Conservation (phyloP, 2,113 vertebrate genomes). For the Solenodon paradoxus region DNA sequence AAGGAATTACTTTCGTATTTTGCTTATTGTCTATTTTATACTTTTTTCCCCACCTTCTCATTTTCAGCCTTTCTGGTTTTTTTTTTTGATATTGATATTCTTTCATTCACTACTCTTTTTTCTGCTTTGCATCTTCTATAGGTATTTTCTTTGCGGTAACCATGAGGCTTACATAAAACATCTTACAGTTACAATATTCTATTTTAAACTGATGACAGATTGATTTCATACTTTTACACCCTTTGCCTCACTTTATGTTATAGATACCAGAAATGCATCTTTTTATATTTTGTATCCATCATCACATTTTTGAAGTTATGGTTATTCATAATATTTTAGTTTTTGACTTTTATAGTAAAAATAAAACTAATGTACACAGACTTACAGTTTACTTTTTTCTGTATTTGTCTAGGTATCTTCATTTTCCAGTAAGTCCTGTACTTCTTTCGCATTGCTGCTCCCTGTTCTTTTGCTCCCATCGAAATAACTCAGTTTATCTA, state of each 20-base stretch:
- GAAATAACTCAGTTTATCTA: neutral
- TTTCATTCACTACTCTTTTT: neutral
- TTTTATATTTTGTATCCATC: neutral
- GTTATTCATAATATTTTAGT: neutral
- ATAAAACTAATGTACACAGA: too few species aligned
- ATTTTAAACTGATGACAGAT: neutral
- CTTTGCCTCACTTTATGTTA: too few species aligned
- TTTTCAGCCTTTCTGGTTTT: neutral
- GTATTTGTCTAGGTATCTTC: too few species aligned
- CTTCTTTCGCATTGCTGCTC: neutral
- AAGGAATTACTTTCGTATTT: neutral
- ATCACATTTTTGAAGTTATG: neutral
- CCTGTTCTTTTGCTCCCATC: neutral
- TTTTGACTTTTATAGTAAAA: neutral
- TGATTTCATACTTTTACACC: neutral
- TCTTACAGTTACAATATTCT: neutral
- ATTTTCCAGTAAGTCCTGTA: neutral
- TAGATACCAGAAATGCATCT: neutral
- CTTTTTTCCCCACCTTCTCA: neutral
- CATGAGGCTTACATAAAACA: neutral
- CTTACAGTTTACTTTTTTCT: too few species aligned
- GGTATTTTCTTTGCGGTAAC: neutral
- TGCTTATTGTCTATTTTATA: neutral
- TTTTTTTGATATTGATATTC: neutral
- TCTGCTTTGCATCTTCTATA: neutral